Conservation (phyloP, 2,888 invertebrate species). For the Trichopria drosophilae region DNA sequence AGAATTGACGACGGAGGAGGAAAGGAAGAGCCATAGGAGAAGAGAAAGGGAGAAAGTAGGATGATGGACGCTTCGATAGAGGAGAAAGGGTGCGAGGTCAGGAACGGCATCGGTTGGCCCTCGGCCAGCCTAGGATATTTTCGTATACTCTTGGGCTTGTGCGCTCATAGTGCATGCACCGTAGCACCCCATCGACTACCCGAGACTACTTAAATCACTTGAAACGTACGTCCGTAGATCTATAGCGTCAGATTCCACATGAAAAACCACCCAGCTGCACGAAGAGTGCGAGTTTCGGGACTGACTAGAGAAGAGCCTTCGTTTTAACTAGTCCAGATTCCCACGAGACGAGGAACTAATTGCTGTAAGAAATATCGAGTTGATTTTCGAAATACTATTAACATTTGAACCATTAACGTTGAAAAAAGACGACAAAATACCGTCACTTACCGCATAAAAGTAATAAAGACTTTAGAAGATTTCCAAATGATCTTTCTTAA, state of each 20-base stretch:
- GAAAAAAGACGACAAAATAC: too few species aligned
- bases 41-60: background rate
- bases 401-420: too few species aligned
- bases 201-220: slow-evolving; percentile 50
- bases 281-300: too few species aligned
- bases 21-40: background rate
- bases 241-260: slow-evolving; percentile 39
- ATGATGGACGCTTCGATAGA: slow-evolving; percentile 1
- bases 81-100: background rate
- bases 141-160: slow-evolving; percentile 38
- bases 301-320: too few species aligned
- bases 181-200: slow-evolving; percentile 37
- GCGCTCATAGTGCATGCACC: slow-evolving; percentile 42
- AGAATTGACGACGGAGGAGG: too few species aligned
- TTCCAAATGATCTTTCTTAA: too few species aligned
- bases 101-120: slow-evolving; percentile 43
- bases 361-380: too few species aligned
- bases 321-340: too few species aligned
- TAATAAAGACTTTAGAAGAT: too few species aligned
- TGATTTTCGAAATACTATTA: too few species aligned
- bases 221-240: slow-evolving; percentile 43
- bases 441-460: too few species aligned
- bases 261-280: slow-evolving; percentile 41
- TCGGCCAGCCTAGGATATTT: slow-evolving; percentile 49
- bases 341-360: too few species aligned